Evolutionary conservation across 2,888 invertebrate genomes (phyloP).

Genomic region (Periphyllus acericola): DNA sequence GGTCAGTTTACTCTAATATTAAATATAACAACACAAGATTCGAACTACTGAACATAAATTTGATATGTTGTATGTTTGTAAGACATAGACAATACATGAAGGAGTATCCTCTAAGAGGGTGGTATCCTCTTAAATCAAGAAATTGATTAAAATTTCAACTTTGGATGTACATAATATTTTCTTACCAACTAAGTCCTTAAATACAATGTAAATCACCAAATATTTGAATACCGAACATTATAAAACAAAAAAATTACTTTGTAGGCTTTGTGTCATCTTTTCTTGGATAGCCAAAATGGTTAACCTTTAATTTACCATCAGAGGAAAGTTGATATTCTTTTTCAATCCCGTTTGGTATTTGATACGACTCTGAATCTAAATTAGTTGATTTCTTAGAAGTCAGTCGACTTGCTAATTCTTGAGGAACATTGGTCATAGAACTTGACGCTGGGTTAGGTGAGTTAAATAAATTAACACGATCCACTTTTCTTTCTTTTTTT

Average conservation of each 20-base stretch:
- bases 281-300: neutral
- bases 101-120: no score
- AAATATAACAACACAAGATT: no score
- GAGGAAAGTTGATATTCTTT: neutral
- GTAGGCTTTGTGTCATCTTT: neutral
- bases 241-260: neutral
- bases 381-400: neutral
- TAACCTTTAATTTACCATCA: neutral
- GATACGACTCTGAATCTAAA: neutral
- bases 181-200: neutral
- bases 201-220: neutral
- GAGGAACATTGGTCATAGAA: neutral
- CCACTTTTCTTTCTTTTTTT: neutral
- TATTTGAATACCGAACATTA: neutral
- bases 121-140: no score
- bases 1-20: no score
- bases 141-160: no score
- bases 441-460: neutral
- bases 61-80: no score
- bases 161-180: no score
- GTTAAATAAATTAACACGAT: neutral
- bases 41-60: no score
- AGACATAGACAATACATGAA: no score
- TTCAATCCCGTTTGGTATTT: neutral
- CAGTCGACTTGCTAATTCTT: neutral